Percentiles rank a stretch among this genome's conserved stretches.
phyloP scores from a whole-genome alignment of 2,113 vertebrate species.

The Cercopithecus mona region DNA sequence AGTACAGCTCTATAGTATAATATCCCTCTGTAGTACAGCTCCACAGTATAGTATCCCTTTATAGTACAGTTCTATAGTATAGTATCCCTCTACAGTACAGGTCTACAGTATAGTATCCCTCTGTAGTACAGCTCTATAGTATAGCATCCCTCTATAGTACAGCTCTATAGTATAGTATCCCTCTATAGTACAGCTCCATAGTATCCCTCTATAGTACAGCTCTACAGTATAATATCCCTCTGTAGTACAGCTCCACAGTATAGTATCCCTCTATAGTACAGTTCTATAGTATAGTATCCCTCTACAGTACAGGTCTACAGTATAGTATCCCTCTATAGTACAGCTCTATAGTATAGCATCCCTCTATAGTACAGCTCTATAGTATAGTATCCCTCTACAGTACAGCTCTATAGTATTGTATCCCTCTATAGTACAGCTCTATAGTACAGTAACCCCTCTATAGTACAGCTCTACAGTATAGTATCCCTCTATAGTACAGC shows the following conservation, averaged over 20 bases:
- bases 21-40: not conserved
- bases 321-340: rapidly evolving
- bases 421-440: not conserved
- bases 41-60: not conserved
- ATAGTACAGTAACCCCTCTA: not conserved
- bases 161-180: not conserved
- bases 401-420: not conserved
- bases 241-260: not conserved
- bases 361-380: not conserved
- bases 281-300: rapidly evolving
- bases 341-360: not conserved
- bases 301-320: rapidly evolving
- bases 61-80: not conserved
- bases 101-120: not conserved
- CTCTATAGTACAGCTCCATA: not conserved
- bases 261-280: too few species aligned
- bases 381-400: not conserved
- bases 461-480: not conserved
- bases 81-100: too few species aligned
- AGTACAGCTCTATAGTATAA: not conserved
- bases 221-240: not conserved
- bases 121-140: not conserved
- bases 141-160: too few species aligned
- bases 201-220: too few species aligned
- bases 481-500: too few species aligned